A percentile compares a stretch with the other conserved stretches of the same genome.
These are phyloP conservation scores for Eulacestoma nigropectus DNA, from an alignment of 2,113 vertebrate species.

Conservation along the genomic window DNA sequence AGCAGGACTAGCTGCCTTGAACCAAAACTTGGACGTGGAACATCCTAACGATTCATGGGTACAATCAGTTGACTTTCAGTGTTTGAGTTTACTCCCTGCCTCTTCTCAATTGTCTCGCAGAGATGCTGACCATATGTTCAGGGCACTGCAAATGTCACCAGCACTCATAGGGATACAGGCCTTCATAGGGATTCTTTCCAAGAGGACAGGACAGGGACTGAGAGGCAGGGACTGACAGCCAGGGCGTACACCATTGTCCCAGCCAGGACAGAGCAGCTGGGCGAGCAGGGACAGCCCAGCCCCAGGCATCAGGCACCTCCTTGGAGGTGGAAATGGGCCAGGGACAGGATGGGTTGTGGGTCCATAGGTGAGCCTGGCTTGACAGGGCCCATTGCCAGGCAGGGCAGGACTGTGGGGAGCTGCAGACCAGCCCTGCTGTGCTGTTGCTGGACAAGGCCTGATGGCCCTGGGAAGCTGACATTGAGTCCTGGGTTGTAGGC, in stretches of 20 bases:
- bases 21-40: neutral
- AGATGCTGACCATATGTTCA: neutral
- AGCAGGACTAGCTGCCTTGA: neutral
- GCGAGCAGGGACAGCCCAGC: neutral
- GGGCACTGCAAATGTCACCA: neutral
- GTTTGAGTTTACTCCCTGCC: neutral
- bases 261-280: neutral
- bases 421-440: accelerated
- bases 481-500: neutral
- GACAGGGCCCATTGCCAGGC: neutral
- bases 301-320: accelerated
- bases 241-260: no score
- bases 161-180: neutral
- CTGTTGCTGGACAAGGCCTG: neutral
- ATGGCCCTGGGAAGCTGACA: no score
- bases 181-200: accelerated
- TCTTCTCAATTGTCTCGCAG: neutral
- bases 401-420: neutral
- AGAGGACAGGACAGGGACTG: neutral
- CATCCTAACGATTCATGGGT: accelerated
- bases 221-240: neutral
- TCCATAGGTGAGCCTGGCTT: accelerated
- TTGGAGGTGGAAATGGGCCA: neutral
- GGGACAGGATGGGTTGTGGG: accelerated
- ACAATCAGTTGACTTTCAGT: neutral